Conservation (phyloP, 2,888 invertebrate genomes). For the Pandemis heparana region DNA sequence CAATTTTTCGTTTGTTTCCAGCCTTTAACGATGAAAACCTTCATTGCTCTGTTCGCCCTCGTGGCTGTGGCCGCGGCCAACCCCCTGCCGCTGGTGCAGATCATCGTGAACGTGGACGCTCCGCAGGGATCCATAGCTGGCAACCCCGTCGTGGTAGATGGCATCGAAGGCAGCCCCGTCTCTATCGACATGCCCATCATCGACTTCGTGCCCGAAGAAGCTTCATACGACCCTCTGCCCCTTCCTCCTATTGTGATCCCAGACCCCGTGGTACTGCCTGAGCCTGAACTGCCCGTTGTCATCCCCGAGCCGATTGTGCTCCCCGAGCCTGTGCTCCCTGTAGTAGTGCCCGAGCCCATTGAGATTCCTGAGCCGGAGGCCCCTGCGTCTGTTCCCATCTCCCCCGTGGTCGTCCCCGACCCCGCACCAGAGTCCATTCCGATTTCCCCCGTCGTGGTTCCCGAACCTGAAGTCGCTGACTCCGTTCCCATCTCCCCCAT, state of each 20-base stretch:
- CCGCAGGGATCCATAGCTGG: slow-evolving; percentile 44
- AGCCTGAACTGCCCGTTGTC: slow-evolving; percentile 39
- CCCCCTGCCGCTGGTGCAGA: slow-evolving; percentile 62
- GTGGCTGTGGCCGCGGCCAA: slow-evolving; percentile 62
- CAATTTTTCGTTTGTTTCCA: slow-evolving; percentile 25
- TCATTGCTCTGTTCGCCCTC: slow-evolving; percentile 60
- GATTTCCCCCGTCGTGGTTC: neutral
- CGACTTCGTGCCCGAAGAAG: slow-evolving; percentile 17
- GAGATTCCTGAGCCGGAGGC: neutral
- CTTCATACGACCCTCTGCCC: slow-evolving; percentile 22
- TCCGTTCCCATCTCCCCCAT: neutral
- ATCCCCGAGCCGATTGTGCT: slow-evolving; percentile 41
- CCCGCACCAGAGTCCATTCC: neutral
- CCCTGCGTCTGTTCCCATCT: slow-evolving; percentile 3
- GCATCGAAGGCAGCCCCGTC: slow-evolving; percentile 1
- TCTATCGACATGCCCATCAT: slow-evolving; percentile 5
- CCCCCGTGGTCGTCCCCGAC: neutral
- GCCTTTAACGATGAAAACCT: slow-evolving; percentile 57
- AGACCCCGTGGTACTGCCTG: slow-evolving; percentile 34
- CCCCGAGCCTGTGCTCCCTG: slow-evolving; percentile 11
- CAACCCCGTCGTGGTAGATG: slow-evolving; percentile 36
- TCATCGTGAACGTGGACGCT: slow-evolving; percentile 63
- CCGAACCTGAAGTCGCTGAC: neutral
- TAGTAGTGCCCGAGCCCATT: neutral
- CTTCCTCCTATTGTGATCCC: slow-evolving; percentile 28